Evolutionary conservation across 2,113 vertebrate species (phyloP), one percentile per base, ranked within the genome.

Genomic region (Asarcornis scutulata): DNA sequence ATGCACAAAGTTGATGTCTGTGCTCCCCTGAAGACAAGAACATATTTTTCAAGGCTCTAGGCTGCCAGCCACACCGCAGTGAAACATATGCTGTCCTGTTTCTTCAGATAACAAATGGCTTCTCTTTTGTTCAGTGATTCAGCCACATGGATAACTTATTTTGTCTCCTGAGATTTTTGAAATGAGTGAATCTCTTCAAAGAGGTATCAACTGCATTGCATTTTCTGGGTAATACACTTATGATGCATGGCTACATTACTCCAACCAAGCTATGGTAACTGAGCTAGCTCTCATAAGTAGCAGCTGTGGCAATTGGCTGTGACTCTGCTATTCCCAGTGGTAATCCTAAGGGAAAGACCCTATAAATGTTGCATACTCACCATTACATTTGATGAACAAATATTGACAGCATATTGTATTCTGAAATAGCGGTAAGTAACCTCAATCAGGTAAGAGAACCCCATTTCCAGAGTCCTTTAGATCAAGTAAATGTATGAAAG

Each of bases 11-110:
- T 66, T 89, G 74, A 83, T 78, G 52, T 56, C 88, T 93, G 3
- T 38, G 36, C 71, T 86, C 40, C 91, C 63, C 66, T 64, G 64
- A 96, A 95, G 77, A 88, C 32, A 56, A 38, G 64, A 87, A 93
- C 75, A 66, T 46, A 93, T 96, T 96, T 95, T 94, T 82, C 82
- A 86, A 87, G 75, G 56, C 82, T 91, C 75, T 46, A 38, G 71
- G 86, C 78, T 91, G 86, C 79, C 92, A 88, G 76, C 56, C 34
- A 7, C 38, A 14, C 78, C 77, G 87, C 83, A 85, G 84, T 32
- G 71, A 90, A 95, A 83, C 85, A 93, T 69, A 86, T 82, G 94
- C 93, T 88, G 74, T 89, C 84, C 77, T 91, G 76, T 78, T 88
- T 75, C 69, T 88, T 71, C 82, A 84, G 81, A 82, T 64, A 93